phyloP scores from a whole-genome alignment of 2,113 vertebrate genomes.

The Tetraodon nigroviridis region DNA sequence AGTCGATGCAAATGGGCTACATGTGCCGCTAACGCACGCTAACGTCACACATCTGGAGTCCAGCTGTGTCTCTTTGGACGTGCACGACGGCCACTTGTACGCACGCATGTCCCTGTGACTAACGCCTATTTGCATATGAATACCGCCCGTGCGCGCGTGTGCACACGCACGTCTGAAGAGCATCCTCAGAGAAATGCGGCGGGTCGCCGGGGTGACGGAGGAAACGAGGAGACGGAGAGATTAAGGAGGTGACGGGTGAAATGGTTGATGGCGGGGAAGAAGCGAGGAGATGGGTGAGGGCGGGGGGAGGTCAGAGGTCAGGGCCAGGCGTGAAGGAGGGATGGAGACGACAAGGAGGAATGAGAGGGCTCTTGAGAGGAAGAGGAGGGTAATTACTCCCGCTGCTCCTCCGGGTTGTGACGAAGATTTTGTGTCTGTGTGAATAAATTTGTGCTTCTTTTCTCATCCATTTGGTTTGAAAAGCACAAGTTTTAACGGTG shows the following conservation, averaged over 20 bases:
- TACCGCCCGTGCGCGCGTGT: slow-evolving; percentile 12
- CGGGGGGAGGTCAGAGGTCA: slow-evolving; percentile 40
- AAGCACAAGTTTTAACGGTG: not conserved
- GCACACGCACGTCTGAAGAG: slow-evolving; percentile 28
- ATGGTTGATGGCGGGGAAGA: slow-evolving; percentile 54
- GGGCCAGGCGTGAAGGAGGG: slow-evolving; percentile 49
- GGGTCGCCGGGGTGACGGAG: slow-evolving; percentile 42
- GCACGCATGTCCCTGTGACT: slow-evolving; percentile 3
- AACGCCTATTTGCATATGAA: slow-evolving; percentile 30
- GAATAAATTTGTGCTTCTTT: slow-evolving; percentile 33
- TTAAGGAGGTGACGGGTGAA: slow-evolving; percentile 56
- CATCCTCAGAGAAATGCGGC: slow-evolving; percentile 33
- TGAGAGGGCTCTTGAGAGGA: slow-evolving; percentile 57
- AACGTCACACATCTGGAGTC: too few species aligned
- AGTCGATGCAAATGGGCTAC: too few species aligned
- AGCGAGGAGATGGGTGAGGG: slow-evolving; percentile 33
- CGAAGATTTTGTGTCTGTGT: not conserved
- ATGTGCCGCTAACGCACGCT: too few species aligned
- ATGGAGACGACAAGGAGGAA: slow-evolving; percentile 33
- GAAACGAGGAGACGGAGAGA: slow-evolving; percentile 42
- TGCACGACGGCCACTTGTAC: too few species aligned
- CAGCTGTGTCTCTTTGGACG: too few species aligned
- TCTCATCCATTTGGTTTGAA: slow-evolving; percentile 21
- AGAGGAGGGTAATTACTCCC: slow-evolving; percentile 49
- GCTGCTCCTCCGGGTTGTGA: slow-evolving; percentile 30